Conservation (phyloP, 2,797 vertebrate genomes). For the Enteromius trimaculatus region DNA sequence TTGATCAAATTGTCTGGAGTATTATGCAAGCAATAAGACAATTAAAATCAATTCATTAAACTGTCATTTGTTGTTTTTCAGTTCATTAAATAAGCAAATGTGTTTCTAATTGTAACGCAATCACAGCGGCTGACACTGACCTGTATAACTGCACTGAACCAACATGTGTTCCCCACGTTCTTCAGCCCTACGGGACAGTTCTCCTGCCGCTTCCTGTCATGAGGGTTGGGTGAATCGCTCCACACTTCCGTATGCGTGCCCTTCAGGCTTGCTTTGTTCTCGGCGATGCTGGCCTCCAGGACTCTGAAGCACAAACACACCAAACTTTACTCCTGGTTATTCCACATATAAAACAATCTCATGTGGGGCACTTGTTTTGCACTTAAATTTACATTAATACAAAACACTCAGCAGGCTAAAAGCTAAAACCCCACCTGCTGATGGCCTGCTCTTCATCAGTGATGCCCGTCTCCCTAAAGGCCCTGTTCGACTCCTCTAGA, state of each 20-base stretch:
- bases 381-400: neutral
- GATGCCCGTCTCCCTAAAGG: constrained; percentile 98
- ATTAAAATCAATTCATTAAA: neutral
- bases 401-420: neutral
- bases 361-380: neutral
- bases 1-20: neutral
- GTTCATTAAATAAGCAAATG: neutral
- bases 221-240: constrained; percentile 96
- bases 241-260: constrained; percentile 93
- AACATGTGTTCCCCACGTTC: constrained; percentile 98
- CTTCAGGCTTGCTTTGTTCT: constrained; percentile 97
- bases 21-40: neutral
- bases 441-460: constrained; percentile 99
- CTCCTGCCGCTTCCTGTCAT: constrained; percentile 93
- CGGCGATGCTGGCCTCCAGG: constrained; percentile 97
- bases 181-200: constrained; percentile 94
- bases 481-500: constrained; percentile 95
- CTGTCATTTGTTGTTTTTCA: neutral
- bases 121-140: constrained; percentile 70
- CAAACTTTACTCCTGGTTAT: neutral
- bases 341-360: neutral
- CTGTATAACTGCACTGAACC: constrained; percentile 99
- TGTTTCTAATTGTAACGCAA: neutral
- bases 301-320: constrained; percentile 76
- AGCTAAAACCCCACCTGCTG: constrained; percentile 84